Base-by-base conservation (phyloP, 2,888 invertebrate genomes). In the Lomographa bimaculata region DNA sequence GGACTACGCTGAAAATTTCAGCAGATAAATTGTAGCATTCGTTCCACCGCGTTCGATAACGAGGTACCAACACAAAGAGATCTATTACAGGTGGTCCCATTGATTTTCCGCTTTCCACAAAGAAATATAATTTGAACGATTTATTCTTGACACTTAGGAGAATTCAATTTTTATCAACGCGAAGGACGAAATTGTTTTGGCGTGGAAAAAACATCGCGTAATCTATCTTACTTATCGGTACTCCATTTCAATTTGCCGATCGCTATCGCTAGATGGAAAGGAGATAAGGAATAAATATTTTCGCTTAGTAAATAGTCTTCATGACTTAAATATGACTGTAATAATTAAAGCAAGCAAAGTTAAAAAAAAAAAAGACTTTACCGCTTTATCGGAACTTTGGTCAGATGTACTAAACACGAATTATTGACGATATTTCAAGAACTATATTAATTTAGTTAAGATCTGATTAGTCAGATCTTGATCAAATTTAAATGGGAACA, bases 11-110 rank as follows among this genome's bases (percentile, higher is more conserved):
- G 44, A 33, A 39, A 37, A 41, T 43, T 53, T 52, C 39, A 48
- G 24, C 8, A 20, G 17, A 35, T 25, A 46, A 60, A 60, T 58
- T 57, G 54, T 50, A 50, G 49, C 48, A 49, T 54, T 58, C 50
- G 48, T 37, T 46, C 21, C 35, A 26, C 8, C 21, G 35, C 43
- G 42, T 38, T 30, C 49, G 44, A 55, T 66, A 66, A 64, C 55
- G 58, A 57, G 44, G 19, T 34, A 21, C 14, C 36, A 41, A 46
- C 46, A 49, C 43, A 54, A 57, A 47, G 43, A 26, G 45, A 50
- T 24, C 36, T 30, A 39, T 36, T 46, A 32, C 38, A 40, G 38
- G 30, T 45, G 38, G 32, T 47, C 18, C 23, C 33, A 34, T 47
- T 33, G 39, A 42, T 40, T 45, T 46, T 36, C 39, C 43, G 37